These are phyloP conservation scores for Drosophila repletoides DNA, from an alignment of 1,140 invertebrate species.

Conservation along the genomic window DNA sequence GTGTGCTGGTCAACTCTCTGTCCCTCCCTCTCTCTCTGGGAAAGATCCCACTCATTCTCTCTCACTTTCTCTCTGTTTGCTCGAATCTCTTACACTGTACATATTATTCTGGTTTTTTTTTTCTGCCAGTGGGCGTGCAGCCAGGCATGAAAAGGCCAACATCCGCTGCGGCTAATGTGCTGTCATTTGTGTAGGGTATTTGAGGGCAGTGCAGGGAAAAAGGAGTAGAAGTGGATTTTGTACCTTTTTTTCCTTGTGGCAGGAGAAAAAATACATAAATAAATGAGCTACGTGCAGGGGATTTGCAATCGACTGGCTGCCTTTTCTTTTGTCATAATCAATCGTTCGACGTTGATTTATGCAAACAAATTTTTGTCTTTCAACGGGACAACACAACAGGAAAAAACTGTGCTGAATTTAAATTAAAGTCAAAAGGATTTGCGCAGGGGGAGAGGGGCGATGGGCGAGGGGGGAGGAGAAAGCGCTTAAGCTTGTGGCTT, in stretches of 20 bases:
- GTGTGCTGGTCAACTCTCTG: constrained; percentile 39
- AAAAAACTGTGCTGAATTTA: constrained; percentile 35
- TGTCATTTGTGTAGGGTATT: constrained; percentile 53
- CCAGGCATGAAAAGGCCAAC: constrained; percentile 75
- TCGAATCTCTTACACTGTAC: constrained; percentile 18
- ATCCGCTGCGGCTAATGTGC: constrained; percentile 78
- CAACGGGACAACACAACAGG: neutral
- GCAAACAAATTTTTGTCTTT: constrained; percentile 35
- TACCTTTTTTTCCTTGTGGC: constrained; percentile 59
- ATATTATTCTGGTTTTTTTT: constrained; percentile 8
- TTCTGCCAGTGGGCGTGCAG: constrained; percentile 37
- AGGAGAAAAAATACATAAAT: constrained; percentile 70
- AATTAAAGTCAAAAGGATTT: constrained; percentile 10
- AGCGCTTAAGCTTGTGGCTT: constrained; percentile 67
- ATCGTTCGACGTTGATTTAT: constrained; percentile 45
- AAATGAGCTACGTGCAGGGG: constrained; percentile 70
- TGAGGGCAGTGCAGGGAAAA: constrained; percentile 2
- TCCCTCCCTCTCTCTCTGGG: too few species aligned
- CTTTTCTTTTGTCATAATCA: constrained; percentile 44
- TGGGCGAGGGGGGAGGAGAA: constrained; percentile 6
- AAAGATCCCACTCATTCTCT: constrained; percentile 50
- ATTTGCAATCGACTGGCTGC: constrained; percentile 17
- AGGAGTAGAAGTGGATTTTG: constrained; percentile 14
- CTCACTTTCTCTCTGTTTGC: too few species aligned
- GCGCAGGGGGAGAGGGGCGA: neutral